Evolutionary conservation across 1,140 invertebrate genomes (phyloP), one percentile per base, ranked within the genome.

Genomic region (Drosophila tristis): DNA sequence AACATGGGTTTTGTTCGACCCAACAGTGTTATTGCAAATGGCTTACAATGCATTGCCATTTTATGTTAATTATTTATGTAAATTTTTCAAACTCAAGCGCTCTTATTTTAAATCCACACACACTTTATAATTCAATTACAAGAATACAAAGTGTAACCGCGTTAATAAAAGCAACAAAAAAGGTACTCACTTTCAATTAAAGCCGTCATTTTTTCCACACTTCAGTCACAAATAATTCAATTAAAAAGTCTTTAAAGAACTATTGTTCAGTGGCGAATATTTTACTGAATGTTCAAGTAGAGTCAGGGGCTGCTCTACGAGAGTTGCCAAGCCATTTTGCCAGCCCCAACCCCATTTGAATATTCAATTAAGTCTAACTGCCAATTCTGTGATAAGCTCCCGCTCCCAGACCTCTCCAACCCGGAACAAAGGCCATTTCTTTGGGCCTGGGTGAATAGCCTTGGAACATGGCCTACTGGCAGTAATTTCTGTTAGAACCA

Each of bases 301-400:
- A 8, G 13, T 2, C 16, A 44, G 15, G 26, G 53, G 35, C 39
- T 50, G 20, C 25, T 16, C 48, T 45, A 31, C 48, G 56, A 47
- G 44, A n/a, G 50, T 49, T 59, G 25, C 16, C 64, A 61, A 1
- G 35, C 35, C 35, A 11, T 11, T 13, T 64, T 70, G 0, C 50
- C 50, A 51, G 44, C 48, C 56, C 44, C 48, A 68, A 65, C 49
- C 50, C 57, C 54, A 84, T 84, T 85, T 84, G 72, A 84, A 84
- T 85, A 75, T 79, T 84, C 65, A 84, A 84, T 84, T 84, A 84
- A 84, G 72, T 61, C 61, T 56, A 84, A 84, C 75, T 85, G 73
- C 67, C 81, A 85, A 85, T 86, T 85, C 64, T 56, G 67, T 80
- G 81, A 78, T 85, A 85, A 85, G 73, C 65, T 63, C 48, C 57